A percentile compares a stretch with the other conserved stretches of the same genome.
These are phyloP conservation scores for Triops cancriformis DNA, from an alignment of 1,140 invertebrate genomes.

Conservation along the genomic window DNA sequence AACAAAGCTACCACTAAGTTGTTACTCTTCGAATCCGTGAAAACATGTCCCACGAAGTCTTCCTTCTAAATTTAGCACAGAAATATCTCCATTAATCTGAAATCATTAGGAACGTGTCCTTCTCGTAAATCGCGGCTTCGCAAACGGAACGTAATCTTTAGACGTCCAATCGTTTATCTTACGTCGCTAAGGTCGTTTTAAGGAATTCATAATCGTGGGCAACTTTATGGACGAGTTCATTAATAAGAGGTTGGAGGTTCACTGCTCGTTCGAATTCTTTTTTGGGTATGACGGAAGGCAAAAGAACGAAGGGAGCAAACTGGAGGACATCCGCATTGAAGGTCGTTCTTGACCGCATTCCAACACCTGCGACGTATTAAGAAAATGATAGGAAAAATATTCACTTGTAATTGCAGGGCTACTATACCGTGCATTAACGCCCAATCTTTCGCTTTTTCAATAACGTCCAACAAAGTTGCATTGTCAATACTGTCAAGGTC, in stretches of 20 bases:
- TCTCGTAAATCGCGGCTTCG: not conserved
- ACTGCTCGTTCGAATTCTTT: conserved; percentile 66
- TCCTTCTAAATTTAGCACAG: no score
- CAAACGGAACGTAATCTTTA: not conserved
- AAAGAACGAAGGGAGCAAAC: conserved; percentile 72
- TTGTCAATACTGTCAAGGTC: conserved; percentile 35
- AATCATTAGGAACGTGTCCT: not conserved
- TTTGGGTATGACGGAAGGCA: conserved; percentile 72
- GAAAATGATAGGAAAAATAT: not conserved
- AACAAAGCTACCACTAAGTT: no score
- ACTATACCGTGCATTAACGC: conserved; percentile 62
- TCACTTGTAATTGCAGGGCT: not conserved
- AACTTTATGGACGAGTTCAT: conserved; percentile 79
- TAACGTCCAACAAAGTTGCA: conserved; percentile 50
- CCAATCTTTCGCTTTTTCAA: conserved; percentile 71
- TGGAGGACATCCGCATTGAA: conserved; percentile 60
- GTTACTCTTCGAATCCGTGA: no score
- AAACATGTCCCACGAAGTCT: no score
- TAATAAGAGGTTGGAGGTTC: conserved; percentile 63
- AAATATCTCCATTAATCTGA: no score
- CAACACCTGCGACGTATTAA: conserved; percentile 50
- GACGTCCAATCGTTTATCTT: conserved; percentile 30
- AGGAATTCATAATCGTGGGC: conserved; percentile 78
- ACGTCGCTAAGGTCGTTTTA: conserved; percentile 55
- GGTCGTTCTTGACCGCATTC: conserved; percentile 59